Base-by-base conservation (phyloP, 2,888 invertebrate genomes). In the Endomychus coccineus region DNA sequence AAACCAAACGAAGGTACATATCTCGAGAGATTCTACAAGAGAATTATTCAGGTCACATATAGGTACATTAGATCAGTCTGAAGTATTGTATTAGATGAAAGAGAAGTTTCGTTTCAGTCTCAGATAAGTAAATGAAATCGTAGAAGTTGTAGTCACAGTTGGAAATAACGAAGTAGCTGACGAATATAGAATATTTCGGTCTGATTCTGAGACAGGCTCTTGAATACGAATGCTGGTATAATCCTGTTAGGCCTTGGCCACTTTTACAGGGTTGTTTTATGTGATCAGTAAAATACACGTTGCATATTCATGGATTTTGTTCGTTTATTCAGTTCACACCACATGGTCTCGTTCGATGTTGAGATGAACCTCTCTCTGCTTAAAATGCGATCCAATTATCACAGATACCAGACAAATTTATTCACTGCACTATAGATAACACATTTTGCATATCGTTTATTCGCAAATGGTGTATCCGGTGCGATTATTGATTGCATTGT, bases 251-350 rank as follows among this genome's bases (percentile, higher is more conserved):
- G 48, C 49, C 48, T 49, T 33, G 39, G 47, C 55, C 50, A 56
- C 56, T 55, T 55, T 54, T 53, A 41, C 47, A 43, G 52, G 48
- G 51, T 50, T 55, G 55, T 56, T 56, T 56, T 55, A 56, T 55
- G 50, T 52, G 54, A 55, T 55, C 56, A 53, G 51, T 50, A 55
- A 55, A 55, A 56, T 56, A 55, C 55, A 55, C 54, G 52, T 53
- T 55, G 56, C 55, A 56, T 56, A 56, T 56, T 56, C 56, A 56
- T 56, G 54, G 55, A 47, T 43, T 44, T 45, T 40, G 47, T 49
- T 52, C 51, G 52, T 52, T 50, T 51, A 50, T 51, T 52, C 48
- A 41, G 48, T 49, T 44, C 48, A 43, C 48, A 44, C 49, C 45
- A 44, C 51, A 48, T 46, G 48, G 41, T n/a, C n/a, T n/a, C n/a